Base-by-base conservation (phyloP, 92 coral and sea anemone genomes). In the Siderastrea siderea region DNA sequence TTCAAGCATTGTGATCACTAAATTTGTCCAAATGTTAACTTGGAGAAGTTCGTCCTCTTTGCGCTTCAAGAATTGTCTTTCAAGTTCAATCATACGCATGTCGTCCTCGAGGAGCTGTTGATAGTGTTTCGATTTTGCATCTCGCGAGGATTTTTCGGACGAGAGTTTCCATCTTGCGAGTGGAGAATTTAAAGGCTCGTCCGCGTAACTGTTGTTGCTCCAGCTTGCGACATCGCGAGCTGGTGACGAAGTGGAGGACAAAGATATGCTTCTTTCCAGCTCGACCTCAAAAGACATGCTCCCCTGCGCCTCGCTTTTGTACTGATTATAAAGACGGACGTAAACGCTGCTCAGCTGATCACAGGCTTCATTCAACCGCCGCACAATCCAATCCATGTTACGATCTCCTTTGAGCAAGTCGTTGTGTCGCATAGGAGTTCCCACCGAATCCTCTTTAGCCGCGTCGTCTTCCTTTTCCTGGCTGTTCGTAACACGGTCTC, bases 281-380 rank as follows among this genome's bases (percentile, higher is more conserved):
- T 90, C 94, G 55, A 89, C 88, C 71, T 95, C 98, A 84, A 80
- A 85, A 2, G 94, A 84, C 66, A 82, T 70, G 75, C 11, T 83
- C 7, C 50, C 80, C 6, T 87, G 96, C 77, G 88, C 87, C 49
- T 95, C 98, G 60, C 81, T 93, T 16, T 93, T 89, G 88, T 96
- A 98, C 59, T 93, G 96, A 83, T 80, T 95, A 71, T 90, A 96
- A 54, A 98, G 92, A 74, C 98, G 96, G n/a, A 96, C 95, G 70
- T 96, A 98, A 7, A 98, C 99, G 67, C 99, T 98, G 69, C 99
- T 96, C 7, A 98, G 87, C 87, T 98, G 99, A 65, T 95, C 94
- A 61, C 99, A 98, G 2, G 99, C 99, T 72, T 98, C 99, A 91
- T 93, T 93, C 66, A 98, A 91, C 59, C 99, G 89, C 69, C 97